Base-by-base conservation (phyloP, 2,797 vertebrate species). In the Intellagama lesueurii region DNA sequence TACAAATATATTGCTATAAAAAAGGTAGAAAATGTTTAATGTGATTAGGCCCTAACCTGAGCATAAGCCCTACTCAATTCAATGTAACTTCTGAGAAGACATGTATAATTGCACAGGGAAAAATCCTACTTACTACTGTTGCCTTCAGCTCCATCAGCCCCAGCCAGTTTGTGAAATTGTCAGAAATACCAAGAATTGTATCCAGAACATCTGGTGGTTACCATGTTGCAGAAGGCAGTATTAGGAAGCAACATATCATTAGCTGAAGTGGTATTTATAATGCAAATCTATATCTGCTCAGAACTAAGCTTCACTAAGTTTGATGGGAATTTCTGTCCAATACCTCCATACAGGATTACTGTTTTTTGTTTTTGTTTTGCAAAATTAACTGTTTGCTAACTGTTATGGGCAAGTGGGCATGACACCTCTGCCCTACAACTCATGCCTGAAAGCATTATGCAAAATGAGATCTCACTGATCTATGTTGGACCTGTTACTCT, bases 201-300 rank as follows among this genome's bases (percentile, higher is more conserved):
- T 80, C 49, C 30, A 80, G n/a, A 80, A 56, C 14, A 30, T 78
- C 4, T 32, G 49, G 30, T 52, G 7, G 30, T 17, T 35, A 75
- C 32, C 32, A 22, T 64, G 60, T 64, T 64, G 19, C 60, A 49
- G 14, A 56, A 56, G 28, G 9, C 28, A 52, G 16, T 60, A 80
- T 26, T 78, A n/a, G 4, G 47, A 12, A 73, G 16, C 72, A 19
- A 75, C 64, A 49, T 17, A 66, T 11, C 19, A 75, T 56, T 93
- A 73, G 24, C 86, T 88, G 90, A 56, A 76, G n/a, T 30, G 52
- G 70, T 77, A 75, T 89, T 66, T 64, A 85, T 32, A 64, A 1
- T 26, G 19, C 22, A 32, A 56, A 4, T 2, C 16, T 80, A 64
- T 64, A 64, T 81, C 52, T 60, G 32, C 44, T 35, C 79, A 81